Base-by-base conservation (phyloP, 2,888 invertebrate genomes). In the Caradrina clavipalpis region DNA sequence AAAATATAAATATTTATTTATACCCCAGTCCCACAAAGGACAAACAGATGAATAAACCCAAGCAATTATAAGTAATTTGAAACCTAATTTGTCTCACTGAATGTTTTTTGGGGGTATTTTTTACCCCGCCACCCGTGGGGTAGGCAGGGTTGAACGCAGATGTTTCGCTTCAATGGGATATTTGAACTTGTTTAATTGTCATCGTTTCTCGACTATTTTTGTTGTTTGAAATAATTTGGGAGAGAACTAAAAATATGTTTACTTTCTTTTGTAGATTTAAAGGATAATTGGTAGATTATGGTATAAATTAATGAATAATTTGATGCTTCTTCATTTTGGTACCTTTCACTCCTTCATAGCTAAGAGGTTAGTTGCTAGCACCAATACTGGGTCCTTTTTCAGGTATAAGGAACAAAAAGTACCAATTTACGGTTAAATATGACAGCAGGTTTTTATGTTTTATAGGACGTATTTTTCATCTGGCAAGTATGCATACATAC, bases 11-110 rank as follows among this genome's bases (percentile, higher is more conserved):
- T 45, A 45, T 53, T 31, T 31, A 55, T 39, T 21, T 45, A 19
- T 19, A 53, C 10, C 17, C 11, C 1, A 45, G 11, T 31, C 1
- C 6, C 22, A 35, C 1, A 76, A 15, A 51, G 0, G 45, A 47
- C 26, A 45, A 19, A 53, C 45, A 50, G 11, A 50, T 8, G 56
- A 53, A 64, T 39, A 53, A 55, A 56, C 66, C 66, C 60, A 64
- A 64, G 69, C 54, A 80, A 83, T 83, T 81, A 83, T 59, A 70
- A 71, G 84, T 84, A 71, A 87, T 83, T 81, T 82, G 83, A 86
- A 78, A 84, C 84, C 69, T 83, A 79, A 87, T 86, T 85, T 85
- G 84, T 86, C 83, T 71, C 63, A 13, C 65, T 58, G 57, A 39
- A 35, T 10, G 45, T 80, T 84, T 85, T 85, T 84, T 76, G 62